Conservation (phyloP, 2,888 invertebrate genomes). For the Leucophenga montana region DNA sequence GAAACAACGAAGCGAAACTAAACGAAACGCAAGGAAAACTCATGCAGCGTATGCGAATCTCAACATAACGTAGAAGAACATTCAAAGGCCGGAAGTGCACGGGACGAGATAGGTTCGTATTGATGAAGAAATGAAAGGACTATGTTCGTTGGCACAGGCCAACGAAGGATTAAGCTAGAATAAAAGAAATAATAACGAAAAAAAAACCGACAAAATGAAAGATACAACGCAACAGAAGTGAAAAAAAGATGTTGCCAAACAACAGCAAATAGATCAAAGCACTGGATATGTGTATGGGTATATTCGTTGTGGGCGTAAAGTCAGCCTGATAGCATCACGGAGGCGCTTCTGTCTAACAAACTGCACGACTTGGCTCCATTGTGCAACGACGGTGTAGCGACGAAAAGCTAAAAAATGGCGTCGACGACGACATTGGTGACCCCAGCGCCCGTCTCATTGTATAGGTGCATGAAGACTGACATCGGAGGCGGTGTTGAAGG, state of each 20-base stretch:
- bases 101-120: neutral
- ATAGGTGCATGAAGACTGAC: neutral
- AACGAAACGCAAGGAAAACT: conserved; percentile 22
- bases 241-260: conserved; percentile 14
- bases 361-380: neutral
- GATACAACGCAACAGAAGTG: neutral
- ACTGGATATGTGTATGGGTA: neutral
- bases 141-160: neutral
- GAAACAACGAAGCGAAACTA: conserved; percentile 38
- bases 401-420: neutral
- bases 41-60: conserved; percentile 24
- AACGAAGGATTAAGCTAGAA: conserved; percentile 3
- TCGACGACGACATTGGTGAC: neutral
- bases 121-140: conserved; percentile 18
- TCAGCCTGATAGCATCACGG: neutral
- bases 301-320: neutral
- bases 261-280: conserved; percentile 17
- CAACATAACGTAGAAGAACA: neutral
- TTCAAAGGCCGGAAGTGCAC: neutral
- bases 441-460: neutral
- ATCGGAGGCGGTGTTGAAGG: neutral
- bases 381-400: neutral
- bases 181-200: neutral
- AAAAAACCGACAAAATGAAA: neutral
- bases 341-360: neutral